Conservation (phyloP, 2,797 vertebrate species). For the Sparidentex hasta region DNA sequence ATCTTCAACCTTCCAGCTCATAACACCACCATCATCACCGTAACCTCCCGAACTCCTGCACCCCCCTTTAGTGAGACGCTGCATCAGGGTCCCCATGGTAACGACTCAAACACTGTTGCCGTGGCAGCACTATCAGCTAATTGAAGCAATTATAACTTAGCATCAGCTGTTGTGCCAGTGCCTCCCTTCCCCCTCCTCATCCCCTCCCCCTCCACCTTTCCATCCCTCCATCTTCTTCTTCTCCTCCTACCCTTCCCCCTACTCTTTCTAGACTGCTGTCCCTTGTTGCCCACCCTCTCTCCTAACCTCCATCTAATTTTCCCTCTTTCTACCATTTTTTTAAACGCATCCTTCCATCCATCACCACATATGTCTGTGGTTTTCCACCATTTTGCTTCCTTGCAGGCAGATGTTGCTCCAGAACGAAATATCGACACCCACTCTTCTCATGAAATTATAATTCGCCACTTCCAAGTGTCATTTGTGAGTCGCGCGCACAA, state of each 20-base stretch:
- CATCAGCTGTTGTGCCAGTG: slow-evolving; percentile 67
- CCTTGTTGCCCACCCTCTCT: not conserved
- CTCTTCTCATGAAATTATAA: not conserved
- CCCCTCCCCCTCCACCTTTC: slow-evolving; percentile 39
- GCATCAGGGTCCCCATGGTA: slow-evolving; percentile 64
- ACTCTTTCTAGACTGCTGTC: not conserved
- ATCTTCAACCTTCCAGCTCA: slow-evolving; percentile 20
- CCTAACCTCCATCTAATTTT: slow-evolving; percentile 3
- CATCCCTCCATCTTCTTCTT: slow-evolving; percentile 42
- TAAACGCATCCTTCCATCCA: not conserved
- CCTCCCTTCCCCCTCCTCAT: slow-evolving; percentile 31
- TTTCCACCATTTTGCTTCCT: not conserved
- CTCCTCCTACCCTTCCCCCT: slow-evolving; percentile 35
- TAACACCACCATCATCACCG: slow-evolving; percentile 34
- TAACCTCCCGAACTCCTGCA: slow-evolving; percentile 18
- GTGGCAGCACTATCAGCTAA: slow-evolving; percentile 79
- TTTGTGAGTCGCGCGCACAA: not conserved
- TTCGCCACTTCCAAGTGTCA: not conserved
- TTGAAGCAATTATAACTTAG: slow-evolving; percentile 82
- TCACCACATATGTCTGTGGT: not conserved
- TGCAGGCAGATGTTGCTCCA: no score
- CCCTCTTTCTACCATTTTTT: not conserved
- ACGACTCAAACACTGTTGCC: slow-evolving; percentile 76
- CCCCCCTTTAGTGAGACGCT: slow-evolving; percentile 21
- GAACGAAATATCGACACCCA: not conserved